Evolutionary conservation across 2,113 vertebrate genomes (phyloP), one percentile per base, ranked within the genome.

Genomic region (Amblyopsis rosae): DNA sequence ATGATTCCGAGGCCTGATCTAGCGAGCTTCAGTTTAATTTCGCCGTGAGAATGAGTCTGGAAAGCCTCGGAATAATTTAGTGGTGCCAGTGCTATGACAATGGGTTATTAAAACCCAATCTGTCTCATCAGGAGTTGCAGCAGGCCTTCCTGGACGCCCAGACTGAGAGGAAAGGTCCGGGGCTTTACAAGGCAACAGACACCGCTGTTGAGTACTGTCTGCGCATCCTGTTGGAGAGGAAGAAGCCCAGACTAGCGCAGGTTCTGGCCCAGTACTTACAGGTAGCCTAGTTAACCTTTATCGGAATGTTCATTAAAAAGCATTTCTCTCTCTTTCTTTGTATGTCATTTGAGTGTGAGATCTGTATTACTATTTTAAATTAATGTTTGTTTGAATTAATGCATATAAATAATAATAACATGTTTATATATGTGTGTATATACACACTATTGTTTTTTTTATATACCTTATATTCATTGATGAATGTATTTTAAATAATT

Each of bases 201-300:
- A 56, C 88, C 16, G 67, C 87, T 11, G 92, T 91, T 46, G 75
- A 94, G 73, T 93, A 93, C 48, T 91, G 89, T 59, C 88, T 99
- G 55, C 82, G 75, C 67, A 89, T 88, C n/a, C 88, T 95, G 67
- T 72, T 98, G 78, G 89, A 90, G 59, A 87, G 71, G 51, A 80
- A 92, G 50, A 81, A 93, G 72, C 93, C 96, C 0, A 86, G 87
- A 66, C 93, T 93, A 12, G 93, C 93, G 6, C 94, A 94, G 77
- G 81, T 88, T 17, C 80, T 98, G 16, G 82, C 96, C 58, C 87
- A 92, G 51, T 95, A 95, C 73, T 90, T 99, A 69, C 92, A 94
- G 80, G 83, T 91, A 65, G 17, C 61, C 6, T 57, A 32, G 67
- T 50, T 59, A 6, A 10, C n/a, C 51, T 54, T 54, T 41, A 6